Conservation (phyloP, 1,140 invertebrate species). For the Coptotermes formosanus region DNA sequence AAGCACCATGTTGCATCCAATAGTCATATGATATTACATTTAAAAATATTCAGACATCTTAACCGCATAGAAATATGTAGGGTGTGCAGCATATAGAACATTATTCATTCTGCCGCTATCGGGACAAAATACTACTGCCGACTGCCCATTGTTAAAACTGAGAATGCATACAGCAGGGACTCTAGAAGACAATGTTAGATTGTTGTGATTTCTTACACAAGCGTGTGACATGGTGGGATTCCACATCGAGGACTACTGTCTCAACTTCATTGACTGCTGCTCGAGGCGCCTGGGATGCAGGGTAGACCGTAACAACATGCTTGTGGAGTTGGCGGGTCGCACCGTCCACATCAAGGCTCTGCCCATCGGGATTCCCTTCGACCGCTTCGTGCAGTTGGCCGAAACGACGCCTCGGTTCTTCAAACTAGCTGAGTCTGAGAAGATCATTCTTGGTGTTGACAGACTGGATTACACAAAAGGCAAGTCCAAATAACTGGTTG, state of each 20-base stretch:
- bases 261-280: conserved; percentile 51
- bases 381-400: conserved; percentile 45
- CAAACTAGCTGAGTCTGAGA: conserved; percentile 39
- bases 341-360: conserved; percentile 46
- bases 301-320: conserved; percentile 45
- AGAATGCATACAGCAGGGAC: no score
- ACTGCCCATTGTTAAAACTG: no score
- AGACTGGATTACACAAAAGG: conserved; percentile 52
- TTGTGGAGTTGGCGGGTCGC: conserved; percentile 46
- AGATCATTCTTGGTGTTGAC: conserved; percentile 49
- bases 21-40: no score
- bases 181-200: no score
- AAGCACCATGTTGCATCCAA: no score
- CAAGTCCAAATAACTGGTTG: neutral
- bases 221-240: conserved; percentile 51
- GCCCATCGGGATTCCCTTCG: conserved; percentile 48
- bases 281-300: conserved; percentile 47
- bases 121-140: neutral
- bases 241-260: conserved; percentile 50
- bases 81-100: no score
- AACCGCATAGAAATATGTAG: no score
- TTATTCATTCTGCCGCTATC: no score
- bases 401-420: conserved; percentile 41
- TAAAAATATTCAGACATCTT: no score
- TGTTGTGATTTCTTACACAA: conserved; percentile 27